These are phyloP conservation scores for Thysanoteuthis rhombus DNA, from an alignment of 2,888 invertebrate genomes.

Conservation along the genomic window DNA sequence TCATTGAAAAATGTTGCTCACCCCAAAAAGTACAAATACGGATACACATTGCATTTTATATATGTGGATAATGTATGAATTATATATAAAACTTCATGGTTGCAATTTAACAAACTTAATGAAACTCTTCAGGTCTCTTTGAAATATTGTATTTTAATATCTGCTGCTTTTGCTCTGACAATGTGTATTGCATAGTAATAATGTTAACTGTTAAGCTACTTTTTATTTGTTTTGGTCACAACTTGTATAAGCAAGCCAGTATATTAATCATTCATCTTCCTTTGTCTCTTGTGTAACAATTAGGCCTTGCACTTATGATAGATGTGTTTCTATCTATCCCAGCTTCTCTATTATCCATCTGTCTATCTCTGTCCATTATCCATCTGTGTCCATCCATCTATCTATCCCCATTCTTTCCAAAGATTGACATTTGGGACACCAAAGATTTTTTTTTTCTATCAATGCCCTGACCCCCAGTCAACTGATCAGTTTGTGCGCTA, in stretches of 20 bases:
- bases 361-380: neutral
- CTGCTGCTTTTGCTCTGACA: neutral
- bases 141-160: neutral
- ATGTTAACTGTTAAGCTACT: neutral
- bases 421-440: neutral
- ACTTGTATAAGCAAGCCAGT: neutral
- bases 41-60: too few species aligned
- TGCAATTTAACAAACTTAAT: neutral
- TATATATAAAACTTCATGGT: too few species aligned
- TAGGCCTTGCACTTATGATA: neutral
- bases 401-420: neutral
- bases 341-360: neutral
- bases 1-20: too few species aligned
- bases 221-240: neutral
- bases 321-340: neutral
- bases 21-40: too few species aligned
- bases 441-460: neutral
- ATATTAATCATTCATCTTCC: neutral
- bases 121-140: neutral
- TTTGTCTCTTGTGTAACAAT: neutral
- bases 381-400: neutral
- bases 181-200: neutral
- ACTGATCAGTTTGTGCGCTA: neutral
- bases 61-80: too few species aligned
- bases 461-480: neutral